Conservation (phyloP, 2,797 vertebrate species). For the Danio aesculapii region DNA sequence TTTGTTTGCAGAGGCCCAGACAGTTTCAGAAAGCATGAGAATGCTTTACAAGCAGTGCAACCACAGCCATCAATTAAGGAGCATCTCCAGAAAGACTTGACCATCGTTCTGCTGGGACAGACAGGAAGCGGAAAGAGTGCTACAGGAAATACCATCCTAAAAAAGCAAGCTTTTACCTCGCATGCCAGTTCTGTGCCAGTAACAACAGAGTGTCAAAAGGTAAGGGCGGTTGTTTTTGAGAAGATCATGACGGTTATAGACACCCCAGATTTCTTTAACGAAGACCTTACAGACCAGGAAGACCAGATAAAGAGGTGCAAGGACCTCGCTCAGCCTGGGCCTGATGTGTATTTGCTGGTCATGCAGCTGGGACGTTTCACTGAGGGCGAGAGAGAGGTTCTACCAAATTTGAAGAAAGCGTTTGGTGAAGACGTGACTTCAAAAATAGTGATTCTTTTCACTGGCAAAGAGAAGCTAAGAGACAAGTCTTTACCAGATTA, state of each 20-base stretch:
- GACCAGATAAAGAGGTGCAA: constrained; percentile 24
- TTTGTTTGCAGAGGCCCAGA: background rate
- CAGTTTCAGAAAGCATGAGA: too few relatives aligned
- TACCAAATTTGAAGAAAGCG: constrained; percentile 3
- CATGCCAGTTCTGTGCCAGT: constrained; percentile 31
- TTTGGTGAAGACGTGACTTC: constrained; percentile 35
- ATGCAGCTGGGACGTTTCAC: constrained; percentile 51
- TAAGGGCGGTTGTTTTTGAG: background rate
- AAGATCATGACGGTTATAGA: constrained; percentile 33
- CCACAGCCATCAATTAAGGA: too few relatives aligned
- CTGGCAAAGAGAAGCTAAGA: constrained; percentile 40
- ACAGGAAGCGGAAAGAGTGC: constrained; percentile 37
- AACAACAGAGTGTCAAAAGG: constrained; percentile 8
- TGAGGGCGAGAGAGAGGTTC: constrained; percentile 33
- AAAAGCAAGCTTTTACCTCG: background rate
- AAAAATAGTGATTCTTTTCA: constrained; percentile 45
- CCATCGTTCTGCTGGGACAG: constrained; percentile 34
- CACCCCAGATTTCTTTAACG: constrained; percentile 47
- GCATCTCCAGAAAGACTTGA: background rate
- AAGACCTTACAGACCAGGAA: constrained; percentile 27
- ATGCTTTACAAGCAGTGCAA: too few relatives aligned
- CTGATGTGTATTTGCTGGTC: constrained; percentile 45
- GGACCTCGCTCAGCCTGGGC: background rate
- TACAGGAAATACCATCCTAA: constrained; percentile 36
- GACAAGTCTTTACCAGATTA: background rate